Base-by-base conservation (phyloP, 2,888 invertebrate genomes). In the Ptilodon capucinus region DNA sequence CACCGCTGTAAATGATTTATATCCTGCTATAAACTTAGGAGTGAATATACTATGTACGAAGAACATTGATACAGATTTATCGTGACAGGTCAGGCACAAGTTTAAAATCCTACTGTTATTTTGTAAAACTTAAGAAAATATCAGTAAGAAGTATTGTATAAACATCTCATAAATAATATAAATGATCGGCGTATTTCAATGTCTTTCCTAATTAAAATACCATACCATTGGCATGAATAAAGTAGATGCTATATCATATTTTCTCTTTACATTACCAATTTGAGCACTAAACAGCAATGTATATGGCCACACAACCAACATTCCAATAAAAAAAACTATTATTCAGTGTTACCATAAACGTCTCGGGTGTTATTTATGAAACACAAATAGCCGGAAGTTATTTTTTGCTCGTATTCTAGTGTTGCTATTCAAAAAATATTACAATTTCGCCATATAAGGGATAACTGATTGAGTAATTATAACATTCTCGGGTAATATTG, bases 381-480 rank as follows among this genome's bases (percentile, higher is more conserved):
- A n/a, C 13, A 13, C 7, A 11, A 11, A 38, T 19, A 38, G 19
- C 48, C 48, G 51, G 60, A 54, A 59, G 39, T 40, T 49, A 48
- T 47, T 49, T 43, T 25, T 5, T 41, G 16, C 32, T 4, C 42
- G 17, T 44, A 51, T 46, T 47, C 13, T 16, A 48, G 42, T 51
- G 45, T 43, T 57, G 38, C 43, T 55, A 55, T 57, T 53, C 32
- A 54, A 54, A 46, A 52, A 57, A 51, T 51, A 58, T 55, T 58
- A 2, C 38, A 19, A 54, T 57, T 55, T 52, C 44, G 51, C 54
- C 58, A 66, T 70, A 64, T 48, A 59, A 49, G 51, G 51, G 38
- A 48, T 48, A 54, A 50, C 53, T 61, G 55, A 71, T 71, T 63
- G 61, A 68, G 71, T 61, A 59, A 71, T 71, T 71, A 70, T 44